Evolutionary conservation across 1,140 invertebrate genomes (phyloP).

Genomic region (Calliopsis andreniformis): DNA sequence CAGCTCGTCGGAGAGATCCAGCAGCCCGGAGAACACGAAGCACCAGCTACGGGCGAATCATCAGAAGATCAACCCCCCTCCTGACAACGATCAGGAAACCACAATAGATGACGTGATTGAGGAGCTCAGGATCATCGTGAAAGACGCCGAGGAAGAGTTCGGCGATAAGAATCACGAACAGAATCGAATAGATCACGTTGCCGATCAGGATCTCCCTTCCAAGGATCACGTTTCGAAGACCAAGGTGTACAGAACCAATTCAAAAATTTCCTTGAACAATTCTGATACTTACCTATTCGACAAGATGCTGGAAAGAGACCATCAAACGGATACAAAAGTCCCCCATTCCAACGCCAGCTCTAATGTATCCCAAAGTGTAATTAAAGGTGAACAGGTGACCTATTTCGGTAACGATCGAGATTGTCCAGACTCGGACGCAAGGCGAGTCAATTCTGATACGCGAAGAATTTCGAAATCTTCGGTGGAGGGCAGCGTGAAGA

Average conservation of each 20-base stretch:
- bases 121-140: conserved; percentile 91
- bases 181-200: background rate
- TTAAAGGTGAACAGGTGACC: conserved; percentile 60
- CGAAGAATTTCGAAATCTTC: conserved; percentile 59
- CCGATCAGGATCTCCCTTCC: background rate
- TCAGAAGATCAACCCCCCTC: conserved; percentile 67
- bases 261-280: conserved; percentile 49
- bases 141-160: conserved; percentile 89
- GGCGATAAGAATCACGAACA: conserved; percentile 71
- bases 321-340: conserved; percentile 23
- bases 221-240: conserved; percentile 39
- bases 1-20: conserved; percentile 90
- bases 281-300: conserved; percentile 48
- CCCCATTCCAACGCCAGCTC: conserved; percentile 22
- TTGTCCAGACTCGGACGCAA: conserved; percentile 32
- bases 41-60: conserved; percentile 35
- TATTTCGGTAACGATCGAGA: conserved; percentile 64
- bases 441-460: conserved; percentile 12
- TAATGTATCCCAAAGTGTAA: conserved; percentile 27
- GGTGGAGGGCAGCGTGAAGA: conserved; percentile 78
- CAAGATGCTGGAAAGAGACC: conserved; percentile 45
- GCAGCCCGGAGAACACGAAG: conserved; percentile 84
- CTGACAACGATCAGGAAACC: conserved; percentile 89
- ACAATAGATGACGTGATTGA: conserved; percentile 94
- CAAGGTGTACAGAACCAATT: conserved; percentile 31